Evolutionary conservation across 2,888 invertebrate genomes (phyloP).

Genomic region (Cheilosia pagana): DNA sequence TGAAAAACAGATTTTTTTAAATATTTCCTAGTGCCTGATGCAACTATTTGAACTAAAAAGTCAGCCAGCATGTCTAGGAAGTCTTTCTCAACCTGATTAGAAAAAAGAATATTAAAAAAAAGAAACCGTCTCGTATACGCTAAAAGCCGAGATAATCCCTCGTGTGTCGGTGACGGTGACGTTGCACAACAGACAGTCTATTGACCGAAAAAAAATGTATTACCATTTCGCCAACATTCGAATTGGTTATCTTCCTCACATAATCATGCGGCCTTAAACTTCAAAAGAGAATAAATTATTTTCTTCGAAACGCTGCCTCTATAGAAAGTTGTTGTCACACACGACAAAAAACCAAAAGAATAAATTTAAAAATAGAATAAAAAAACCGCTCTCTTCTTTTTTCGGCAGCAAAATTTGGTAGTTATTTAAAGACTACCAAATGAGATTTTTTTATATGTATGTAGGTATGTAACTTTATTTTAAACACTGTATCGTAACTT

Average conservation of each 20-base stretch:
- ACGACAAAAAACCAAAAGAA: not conserved
- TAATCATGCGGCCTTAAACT: slow-evolving; percentile 34
- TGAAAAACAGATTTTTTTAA: not conserved
- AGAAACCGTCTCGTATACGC: no score
- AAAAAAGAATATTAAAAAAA: not conserved
- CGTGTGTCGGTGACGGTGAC: not conserved
- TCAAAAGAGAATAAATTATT: slow-evolving; percentile 2
- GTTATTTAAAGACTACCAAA: not conserved
- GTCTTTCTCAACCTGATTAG: not conserved
- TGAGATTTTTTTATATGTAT: not conserved
- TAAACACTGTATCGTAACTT: slow-evolving; percentile 12
- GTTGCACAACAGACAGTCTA: slow-evolving; percentile 7
- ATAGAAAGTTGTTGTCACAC: slow-evolving; percentile 27
- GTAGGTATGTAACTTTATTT: no score
- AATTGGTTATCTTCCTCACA: not conserved
- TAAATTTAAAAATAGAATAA: slow-evolving; percentile 50
- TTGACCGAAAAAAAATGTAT: slow-evolving; percentile 8
- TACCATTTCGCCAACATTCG: not conserved
- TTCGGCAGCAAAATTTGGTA: not conserved
- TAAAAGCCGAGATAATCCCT: not conserved
- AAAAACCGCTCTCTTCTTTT: not conserved
- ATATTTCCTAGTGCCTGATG: slow-evolving; percentile 4
- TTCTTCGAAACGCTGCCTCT: not conserved
- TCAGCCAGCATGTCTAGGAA: slow-evolving; percentile 14
- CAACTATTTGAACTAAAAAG: slow-evolving; percentile 14